Evolutionary conservation across 2,888 invertebrate genomes (phyloP), one percentile per base, ranked within the genome.

Genomic region (Acrocyrtus sp.): DNA sequence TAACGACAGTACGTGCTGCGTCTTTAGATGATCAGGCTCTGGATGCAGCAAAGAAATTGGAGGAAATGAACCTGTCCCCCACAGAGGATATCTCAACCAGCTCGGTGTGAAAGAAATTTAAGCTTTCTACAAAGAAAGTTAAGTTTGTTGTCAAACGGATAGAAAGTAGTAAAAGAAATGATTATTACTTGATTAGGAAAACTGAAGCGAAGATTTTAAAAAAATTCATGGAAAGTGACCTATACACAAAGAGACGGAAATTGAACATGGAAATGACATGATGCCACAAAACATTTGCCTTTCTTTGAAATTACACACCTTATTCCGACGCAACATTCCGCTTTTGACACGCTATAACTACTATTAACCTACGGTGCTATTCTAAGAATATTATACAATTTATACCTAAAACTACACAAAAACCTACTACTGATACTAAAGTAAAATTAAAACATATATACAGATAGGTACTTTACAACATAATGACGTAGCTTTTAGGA

Each of bases 281-380:
- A 72, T 72, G 65, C 72, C 65, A 65, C 72, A 72, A 70, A 72
- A 66, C 51, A 63, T 72, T 72, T 72, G 72, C 72, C 72, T 72
- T 72, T 72, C 72, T 65, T 72, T 72, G 60, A 60, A 72, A 72
- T 72, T 72, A 68, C 67, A 67, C 63, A 53, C 43, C 45, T 29
- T 58, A 15, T 66, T 70, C 65, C 66, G 72, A 72, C 72, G 72
- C 72, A 72, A 66, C 45, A 58, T 72, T 60, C 65, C 65, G 72
- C 72, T 72, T 72, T 70, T 29, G 53, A 65, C 72, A 72, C 72
- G 72, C 65, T 60, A n/a, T n/a, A 53, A 65, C 60, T 50, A 63
- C 53, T 53, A 43, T 24, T 54, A 47, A 56, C 34, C 34, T 47
- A 56, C 24, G 47, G 34, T 17, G 45, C 8, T 58, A 45, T 39